Conservation (phyloP, 2,797 vertebrate genomes). For the Peromyscus melanophrys region DNA sequence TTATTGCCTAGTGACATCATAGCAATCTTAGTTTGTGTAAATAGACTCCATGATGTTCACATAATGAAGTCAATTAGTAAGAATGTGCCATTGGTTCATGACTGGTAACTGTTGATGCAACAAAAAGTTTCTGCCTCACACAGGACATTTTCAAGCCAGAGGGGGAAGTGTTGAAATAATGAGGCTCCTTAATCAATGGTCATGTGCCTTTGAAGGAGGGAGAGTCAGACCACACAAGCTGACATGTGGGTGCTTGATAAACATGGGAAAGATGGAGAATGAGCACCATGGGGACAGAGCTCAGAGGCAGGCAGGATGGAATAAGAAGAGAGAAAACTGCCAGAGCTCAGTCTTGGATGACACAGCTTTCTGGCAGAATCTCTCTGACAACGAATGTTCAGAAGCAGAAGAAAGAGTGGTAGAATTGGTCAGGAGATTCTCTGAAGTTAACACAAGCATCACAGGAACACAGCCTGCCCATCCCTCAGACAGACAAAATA, state of each 20-base stretch:
- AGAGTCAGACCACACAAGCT: not conserved
- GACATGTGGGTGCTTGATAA: not conserved
- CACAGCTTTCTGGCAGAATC: not conserved
- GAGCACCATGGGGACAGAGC: not conserved
- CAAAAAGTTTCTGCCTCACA: not conserved
- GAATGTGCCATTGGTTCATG: not conserved
- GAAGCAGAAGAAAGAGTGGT: not conserved
- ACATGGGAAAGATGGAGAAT: not conserved
- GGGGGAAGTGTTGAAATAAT: not conserved
- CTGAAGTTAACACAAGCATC: not conserved
- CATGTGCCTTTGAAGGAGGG: not conserved
- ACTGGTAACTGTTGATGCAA: not conserved
- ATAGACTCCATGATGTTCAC: not conserved
- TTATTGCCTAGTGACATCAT: not conserved
- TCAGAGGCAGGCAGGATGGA: not conserved
- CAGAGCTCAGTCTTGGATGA: not conserved
- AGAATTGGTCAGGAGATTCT: not conserved
- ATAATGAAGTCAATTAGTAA: not conserved
- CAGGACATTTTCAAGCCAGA: not conserved
- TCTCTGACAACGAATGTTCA: not conserved
- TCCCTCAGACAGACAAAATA: not conserved
- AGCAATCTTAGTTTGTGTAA: not conserved
- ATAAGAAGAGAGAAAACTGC: not conserved
- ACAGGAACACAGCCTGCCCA: not conserved
- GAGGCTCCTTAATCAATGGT: not conserved